Evolutionary conservation across 2,797 vertebrate genomes (phyloP).

Genomic region (Clamator glandarius): DNA sequence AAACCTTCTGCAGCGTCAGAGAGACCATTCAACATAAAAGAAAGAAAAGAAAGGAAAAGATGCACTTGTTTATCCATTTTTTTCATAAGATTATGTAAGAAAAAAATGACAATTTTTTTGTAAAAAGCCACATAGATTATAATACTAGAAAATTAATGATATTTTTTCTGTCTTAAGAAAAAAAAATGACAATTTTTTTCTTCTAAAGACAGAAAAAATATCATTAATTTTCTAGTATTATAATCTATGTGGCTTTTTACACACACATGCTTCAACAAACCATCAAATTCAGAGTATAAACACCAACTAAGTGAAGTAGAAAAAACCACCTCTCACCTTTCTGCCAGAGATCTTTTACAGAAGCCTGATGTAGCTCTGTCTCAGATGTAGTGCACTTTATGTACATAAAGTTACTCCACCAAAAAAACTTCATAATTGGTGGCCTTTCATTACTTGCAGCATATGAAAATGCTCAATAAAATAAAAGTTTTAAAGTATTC

Average conservation of each 20-base stretch:
- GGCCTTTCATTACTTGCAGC: neutral
- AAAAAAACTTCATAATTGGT: neutral
- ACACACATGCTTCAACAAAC: slow-evolving; percentile 12
- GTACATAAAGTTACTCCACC: neutral
- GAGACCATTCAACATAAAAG: neutral
- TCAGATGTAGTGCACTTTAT: neutral
- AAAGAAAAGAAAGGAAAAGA: neutral
- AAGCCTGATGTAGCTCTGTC: neutral
- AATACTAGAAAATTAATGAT: neutral
- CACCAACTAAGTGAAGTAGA: neutral
- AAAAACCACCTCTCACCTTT: neutral
- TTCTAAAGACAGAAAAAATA: neutral
- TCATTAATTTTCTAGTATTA: neutral
- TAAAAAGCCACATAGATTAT: neutral
- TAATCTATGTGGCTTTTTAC: neutral
- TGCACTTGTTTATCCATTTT: neutral
- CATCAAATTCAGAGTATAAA: neutral
- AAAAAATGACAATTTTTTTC: no score
- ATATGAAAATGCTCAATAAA: neutral
- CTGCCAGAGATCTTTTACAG: neutral
- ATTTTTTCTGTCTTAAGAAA: neutral
- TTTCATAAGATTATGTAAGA: neutral
- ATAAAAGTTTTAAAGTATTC: neutral
- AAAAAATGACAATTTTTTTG: no score
- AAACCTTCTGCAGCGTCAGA: neutral